Conservation (phyloP, 1,140 invertebrate species). For the Alviniconcha marisindica region DNA sequence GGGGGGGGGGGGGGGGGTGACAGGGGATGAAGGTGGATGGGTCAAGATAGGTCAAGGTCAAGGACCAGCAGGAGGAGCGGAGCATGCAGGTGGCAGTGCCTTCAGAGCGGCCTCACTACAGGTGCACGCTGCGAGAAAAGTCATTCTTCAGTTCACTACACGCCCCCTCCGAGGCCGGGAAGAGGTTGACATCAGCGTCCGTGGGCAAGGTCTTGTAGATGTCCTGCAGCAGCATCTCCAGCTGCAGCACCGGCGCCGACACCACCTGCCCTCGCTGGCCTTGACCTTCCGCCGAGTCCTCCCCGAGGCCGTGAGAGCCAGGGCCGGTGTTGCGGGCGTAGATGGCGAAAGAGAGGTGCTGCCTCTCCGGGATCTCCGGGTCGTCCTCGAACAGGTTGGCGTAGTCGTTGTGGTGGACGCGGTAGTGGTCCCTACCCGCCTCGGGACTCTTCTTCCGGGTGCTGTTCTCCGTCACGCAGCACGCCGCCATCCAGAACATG, state of each 20-base stretch:
- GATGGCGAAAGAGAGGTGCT: conserved; percentile 53
- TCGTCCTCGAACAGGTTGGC: neutral
- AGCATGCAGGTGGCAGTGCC: no score
- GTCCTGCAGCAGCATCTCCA: conserved; percentile 63
- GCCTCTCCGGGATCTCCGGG: neutral
- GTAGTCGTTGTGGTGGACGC: conserved; percentile 11
- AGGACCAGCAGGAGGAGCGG: no score
- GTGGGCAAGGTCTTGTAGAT: conserved; percentile 50
- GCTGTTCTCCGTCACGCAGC: conserved; percentile 51
- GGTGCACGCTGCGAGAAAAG: conserved; percentile 46
- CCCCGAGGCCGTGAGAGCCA: neutral
- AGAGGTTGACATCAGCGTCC: conserved; percentile 53
- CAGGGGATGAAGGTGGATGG: no score
- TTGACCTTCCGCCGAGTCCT: neutral
- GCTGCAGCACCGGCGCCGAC: conserved; percentile 57
- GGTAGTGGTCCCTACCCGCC: neutral
- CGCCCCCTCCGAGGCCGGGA: conserved; percentile 55
- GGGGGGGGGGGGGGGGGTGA: no score
- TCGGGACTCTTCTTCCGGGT: neutral
- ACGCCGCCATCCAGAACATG: conserved; percentile 64
- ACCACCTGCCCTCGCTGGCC: conserved; percentile 45
- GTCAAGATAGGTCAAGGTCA: no score
- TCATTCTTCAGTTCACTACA: conserved; percentile 58
- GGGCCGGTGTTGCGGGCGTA: conserved; percentile 48
- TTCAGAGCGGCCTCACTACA: conserved; percentile 30